Evolutionary conservation across 2,113 vertebrate species (phyloP).

Genomic region (Sinosuthora webbiana): DNA sequence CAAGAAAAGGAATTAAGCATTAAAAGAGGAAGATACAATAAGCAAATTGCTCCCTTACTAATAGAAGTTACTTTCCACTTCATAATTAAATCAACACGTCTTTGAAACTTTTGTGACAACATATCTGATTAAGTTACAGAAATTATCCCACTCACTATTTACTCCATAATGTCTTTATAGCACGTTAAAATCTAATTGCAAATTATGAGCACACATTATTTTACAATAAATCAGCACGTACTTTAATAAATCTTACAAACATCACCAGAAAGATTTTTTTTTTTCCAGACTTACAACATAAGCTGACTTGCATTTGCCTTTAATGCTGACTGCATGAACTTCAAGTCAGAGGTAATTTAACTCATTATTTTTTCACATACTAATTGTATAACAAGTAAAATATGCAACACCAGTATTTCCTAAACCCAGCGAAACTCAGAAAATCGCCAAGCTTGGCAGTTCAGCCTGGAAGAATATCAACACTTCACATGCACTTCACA

Average conservation of each 20-base stretch:
- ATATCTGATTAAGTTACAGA: conserved; percentile 16
- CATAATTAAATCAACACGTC: conserved; percentile 11
- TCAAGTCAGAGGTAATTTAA: background rate
- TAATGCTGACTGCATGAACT: background rate
- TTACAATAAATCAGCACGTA: conserved; percentile 3
- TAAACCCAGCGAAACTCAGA: background rate
- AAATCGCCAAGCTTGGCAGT: background rate
- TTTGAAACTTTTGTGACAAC: conserved; percentile 25
- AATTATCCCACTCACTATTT: background rate
- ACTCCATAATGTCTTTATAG: conserved; percentile 15
- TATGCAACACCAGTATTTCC: background rate
- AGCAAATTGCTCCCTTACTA: background rate
- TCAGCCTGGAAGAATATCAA: background rate
- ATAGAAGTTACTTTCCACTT: background rate
- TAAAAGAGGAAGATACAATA: background rate
- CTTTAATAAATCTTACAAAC: background rate
- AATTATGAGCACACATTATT: background rate
- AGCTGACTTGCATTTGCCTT: background rate
- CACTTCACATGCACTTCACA: background rate
- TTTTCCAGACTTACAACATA: background rate
- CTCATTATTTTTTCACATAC: background rate
- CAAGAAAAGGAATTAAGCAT: background rate
- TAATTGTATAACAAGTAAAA: background rate
- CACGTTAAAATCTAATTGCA: conserved; percentile 29
- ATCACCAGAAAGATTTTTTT: background rate